Evolutionary conservation across 1,140 invertebrate genomes (phyloP).

Genomic region (Riptortus pedestris): DNA sequence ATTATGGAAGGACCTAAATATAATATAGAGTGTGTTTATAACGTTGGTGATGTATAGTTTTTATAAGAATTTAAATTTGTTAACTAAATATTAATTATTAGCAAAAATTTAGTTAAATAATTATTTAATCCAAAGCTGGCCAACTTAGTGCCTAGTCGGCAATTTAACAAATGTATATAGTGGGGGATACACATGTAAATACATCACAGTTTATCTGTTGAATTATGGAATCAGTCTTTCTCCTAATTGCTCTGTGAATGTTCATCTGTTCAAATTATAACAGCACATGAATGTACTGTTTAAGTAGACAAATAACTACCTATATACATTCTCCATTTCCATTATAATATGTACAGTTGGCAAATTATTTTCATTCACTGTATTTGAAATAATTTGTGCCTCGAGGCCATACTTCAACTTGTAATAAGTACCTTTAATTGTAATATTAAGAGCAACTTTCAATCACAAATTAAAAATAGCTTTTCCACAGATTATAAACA

Average conservation of each 20-base stretch:
- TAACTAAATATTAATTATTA: conserved; percentile 20
- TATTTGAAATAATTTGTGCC: conserved; percentile 25
- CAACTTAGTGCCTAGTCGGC: conserved; percentile 26
- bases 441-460: conserved; percentile 25
- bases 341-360: conserved; percentile 26
- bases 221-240: conserved; percentile 31
- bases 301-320: conserved; percentile 19
- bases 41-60: conserved; percentile 24
- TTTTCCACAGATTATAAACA: conserved; percentile 21
- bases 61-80: conserved; percentile 23
- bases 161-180: conserved; percentile 25
- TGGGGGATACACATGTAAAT: conserved; percentile 22
- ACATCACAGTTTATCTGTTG: conserved; percentile 22
- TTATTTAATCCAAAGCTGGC: conserved; percentile 20
- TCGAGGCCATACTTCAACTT: conserved; percentile 21
- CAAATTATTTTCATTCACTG: conserved; percentile 24
- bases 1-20: conserved; percentile 29
- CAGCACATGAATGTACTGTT: conserved; percentile 23
- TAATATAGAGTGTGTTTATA: conserved; percentile 23
- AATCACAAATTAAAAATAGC: conserved; percentile 27
- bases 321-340: conserved; percentile 16
- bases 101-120: conserved; percentile 19
- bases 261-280: conserved; percentile 18
- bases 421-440: conserved; percentile 25
- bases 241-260: conserved; percentile 19